Percentiles rank a stretch among this genome's conserved stretches.
Evolutionary conservation across 2,797 vertebrate genomes (phyloP).

Genomic region (Menidia menidia): DNA sequence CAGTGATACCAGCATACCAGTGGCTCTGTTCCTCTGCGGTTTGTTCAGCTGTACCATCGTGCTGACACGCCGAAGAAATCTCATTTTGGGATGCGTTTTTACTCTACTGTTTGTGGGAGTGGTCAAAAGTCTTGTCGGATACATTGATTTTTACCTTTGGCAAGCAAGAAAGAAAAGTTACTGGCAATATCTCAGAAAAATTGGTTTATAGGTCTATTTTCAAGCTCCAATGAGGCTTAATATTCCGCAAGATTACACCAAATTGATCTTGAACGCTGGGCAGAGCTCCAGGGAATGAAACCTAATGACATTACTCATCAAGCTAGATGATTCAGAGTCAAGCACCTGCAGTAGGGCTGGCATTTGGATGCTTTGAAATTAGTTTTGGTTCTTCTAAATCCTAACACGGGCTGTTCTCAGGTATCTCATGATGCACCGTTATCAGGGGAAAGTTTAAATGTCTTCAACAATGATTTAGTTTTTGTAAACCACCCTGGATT

Average conservation of each 20-base stretch:
- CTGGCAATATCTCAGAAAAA: neutral
- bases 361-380: no score
- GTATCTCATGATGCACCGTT: no score
- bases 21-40: neutral
- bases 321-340: no score
- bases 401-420: neutral
- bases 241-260: no score
- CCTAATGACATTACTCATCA: neutral
- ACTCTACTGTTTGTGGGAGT: neutral
- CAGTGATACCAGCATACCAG: neutral
- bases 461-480: neutral
- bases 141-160: no score
- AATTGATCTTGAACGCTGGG: neutral
- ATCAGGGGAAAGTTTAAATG: neutral
- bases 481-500: neutral
- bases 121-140: no score
- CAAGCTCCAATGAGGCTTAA: no score
- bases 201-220: neutral
- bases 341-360: no score
- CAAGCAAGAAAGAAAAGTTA: no score
- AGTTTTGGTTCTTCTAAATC: neutral
- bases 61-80: neutral
- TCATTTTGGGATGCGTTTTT: neutral
- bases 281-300: accelerated
- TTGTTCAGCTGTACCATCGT: neutral